Percentiles rank a stretch among this genome's conserved stretches.
Conservation (phyloP, 2,888 invertebrate genomes). For the Eledona agricola region DNA sequence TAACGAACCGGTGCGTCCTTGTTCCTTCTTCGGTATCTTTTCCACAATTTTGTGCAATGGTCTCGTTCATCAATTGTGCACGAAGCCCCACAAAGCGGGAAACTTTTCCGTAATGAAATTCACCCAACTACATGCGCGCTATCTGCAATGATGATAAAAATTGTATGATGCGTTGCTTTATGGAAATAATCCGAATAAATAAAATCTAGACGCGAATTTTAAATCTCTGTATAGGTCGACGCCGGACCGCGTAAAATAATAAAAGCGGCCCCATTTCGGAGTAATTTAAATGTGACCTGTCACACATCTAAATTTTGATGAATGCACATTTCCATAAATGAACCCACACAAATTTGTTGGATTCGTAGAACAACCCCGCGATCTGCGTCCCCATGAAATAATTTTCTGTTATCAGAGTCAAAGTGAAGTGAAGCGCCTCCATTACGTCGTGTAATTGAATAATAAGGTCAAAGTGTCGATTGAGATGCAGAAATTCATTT, state of each 20-base stretch:
- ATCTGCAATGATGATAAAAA: conserved; percentile 15
- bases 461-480: conserved; percentile 29
- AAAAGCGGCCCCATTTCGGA: conserved; percentile 16
- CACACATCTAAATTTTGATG: conserved; percentile 18
- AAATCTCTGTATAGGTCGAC: conserved; percentile 18
- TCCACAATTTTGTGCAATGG: no score
- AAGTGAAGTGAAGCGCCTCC: conserved; percentile 26
- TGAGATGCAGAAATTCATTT: conserved; percentile 8
- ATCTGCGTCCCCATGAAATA: no score
- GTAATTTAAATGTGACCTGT: conserved; percentile 13
- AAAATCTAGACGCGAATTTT: conserved; percentile 9
- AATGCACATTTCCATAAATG: conserved; percentile 10
- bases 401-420: no score
- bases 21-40: conserved; percentile 7
- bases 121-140: conserved; percentile 4
- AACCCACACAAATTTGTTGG: conserved; percentile 4
- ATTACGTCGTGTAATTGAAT: conserved; percentile 29
- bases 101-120: conserved; percentile 6
- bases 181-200: conserved; percentile 19
- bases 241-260: conserved; percentile 20
- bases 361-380: no score
- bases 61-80: conserved; percentile 13
- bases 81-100: not conserved
- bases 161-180: conserved; percentile 14
- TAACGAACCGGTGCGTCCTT: no score